phyloP scores from a whole-genome alignment of 1,140 invertebrate genomes.

The Zaprionus taronus region DNA sequence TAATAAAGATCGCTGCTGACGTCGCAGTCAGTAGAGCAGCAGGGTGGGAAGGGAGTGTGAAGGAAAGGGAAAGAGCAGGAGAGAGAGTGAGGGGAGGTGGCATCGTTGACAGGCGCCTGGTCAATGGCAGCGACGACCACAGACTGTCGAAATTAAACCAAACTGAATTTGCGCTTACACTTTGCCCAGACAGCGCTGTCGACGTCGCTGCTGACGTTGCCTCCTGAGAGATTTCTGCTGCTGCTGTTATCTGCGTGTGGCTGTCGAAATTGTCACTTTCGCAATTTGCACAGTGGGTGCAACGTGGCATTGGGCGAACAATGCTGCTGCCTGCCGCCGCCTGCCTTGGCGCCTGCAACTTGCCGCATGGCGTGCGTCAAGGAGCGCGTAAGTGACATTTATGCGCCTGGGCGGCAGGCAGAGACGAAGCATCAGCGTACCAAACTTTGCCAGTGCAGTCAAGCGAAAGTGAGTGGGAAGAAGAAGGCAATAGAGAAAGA shows the following conservation, averaged over 20 bases:
- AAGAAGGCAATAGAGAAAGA: slow-evolving; percentile 3
- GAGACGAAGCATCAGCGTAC: slow-evolving; percentile 14
- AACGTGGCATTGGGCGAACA: slow-evolving; percentile 26
- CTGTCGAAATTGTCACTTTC: slow-evolving; percentile 82
- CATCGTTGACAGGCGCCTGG: slow-evolving; percentile 59
- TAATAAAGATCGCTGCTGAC: slow-evolving; percentile 80
- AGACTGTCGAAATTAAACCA: slow-evolving; percentile 82
- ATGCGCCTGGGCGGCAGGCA: slow-evolving; percentile 68
- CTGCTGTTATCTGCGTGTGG: slow-evolving; percentile 31
- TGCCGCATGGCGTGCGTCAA: slow-evolving; percentile 55
- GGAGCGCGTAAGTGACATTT: slow-evolving; percentile 82
- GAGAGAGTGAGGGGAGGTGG: neutral
- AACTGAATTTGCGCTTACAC: slow-evolving; percentile 81
- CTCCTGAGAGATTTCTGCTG: slow-evolving; percentile 5
- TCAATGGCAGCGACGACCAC: slow-evolving; percentile 68
- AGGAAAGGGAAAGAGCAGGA: neutral
- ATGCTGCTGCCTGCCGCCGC: slow-evolving; percentile 7
- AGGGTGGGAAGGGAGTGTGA: neutral
- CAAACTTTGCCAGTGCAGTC: slow-evolving; percentile 50
- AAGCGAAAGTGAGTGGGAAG: slow-evolving; percentile 15
- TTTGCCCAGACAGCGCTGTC: slow-evolving; percentile 32
- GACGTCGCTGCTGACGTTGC: slow-evolving; percentile 4
- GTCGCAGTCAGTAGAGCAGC: slow-evolving; percentile 10
- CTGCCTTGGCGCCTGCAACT: slow-evolving; percentile 20
- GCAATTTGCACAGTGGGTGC: slow-evolving; percentile 71